Evolutionary conservation across 2,797 vertebrate genomes (phyloP), one percentile per base, ranked within the genome.

Genomic region (Adrianichthys oophorus): DNA sequence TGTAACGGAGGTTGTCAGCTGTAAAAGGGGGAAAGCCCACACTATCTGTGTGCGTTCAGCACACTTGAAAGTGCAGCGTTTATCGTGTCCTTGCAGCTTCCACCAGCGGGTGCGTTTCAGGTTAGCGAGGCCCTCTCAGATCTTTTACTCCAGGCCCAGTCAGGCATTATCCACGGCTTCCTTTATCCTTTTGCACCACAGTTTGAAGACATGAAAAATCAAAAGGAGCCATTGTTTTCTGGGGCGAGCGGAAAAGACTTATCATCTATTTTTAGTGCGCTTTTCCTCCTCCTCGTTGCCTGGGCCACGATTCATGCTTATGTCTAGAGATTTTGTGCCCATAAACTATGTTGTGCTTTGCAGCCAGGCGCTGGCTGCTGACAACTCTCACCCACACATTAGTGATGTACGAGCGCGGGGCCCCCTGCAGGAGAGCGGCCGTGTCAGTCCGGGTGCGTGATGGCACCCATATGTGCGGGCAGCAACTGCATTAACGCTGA

Each of bases 211-310:
- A 50, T 19, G 47, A 59, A 69, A 79, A 68, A 80, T 72, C 70
- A 69, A 78, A 80, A 53, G 69, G 18, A 81, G 60, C 76, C 63
- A 83, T 84, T 86, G 83, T 89, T 88, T 37, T 85, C 79, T 83
- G 76, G 85, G 79, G 65, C 77, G 69, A 83, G 62, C 29, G 40
- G 56, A 53, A 63, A 76, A 60, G 78, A 79, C 85, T 72, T 82
- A 78, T 79, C 74, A 55, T 84, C 83, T 89, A 86, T 89, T 88
- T 88, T 87, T 90, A 87, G 85, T 67, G 63, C n/a, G 24, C 77
- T 59, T 79, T 69, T 75, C 75, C 76, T 84, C 32, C 32, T 37
- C 76, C 65, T 86, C 75, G 86, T 85, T 85, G 86, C 80, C 79
- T 80, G 83, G 73, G 83, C 79, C 75, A 76, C 77, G 65, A 73